Base-by-base conservation (phyloP, 1,140 invertebrate genomes). In the Hestina assimilis region DNA sequence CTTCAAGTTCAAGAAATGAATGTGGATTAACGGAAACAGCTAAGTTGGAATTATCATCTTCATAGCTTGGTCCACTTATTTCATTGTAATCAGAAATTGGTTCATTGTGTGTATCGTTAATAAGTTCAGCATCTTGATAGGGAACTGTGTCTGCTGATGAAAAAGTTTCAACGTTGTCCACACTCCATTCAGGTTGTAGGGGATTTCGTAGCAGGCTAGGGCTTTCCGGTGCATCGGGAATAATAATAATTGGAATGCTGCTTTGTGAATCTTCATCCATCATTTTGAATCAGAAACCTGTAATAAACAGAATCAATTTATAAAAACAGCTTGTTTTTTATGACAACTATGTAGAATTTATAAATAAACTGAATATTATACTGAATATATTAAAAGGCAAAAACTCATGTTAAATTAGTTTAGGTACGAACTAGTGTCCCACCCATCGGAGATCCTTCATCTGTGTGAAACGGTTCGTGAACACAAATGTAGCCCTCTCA, bases 211-310 rank as follows among this genome's bases (percentile, higher is more conserved):
- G 7, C 9, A 35, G 15, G 2, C 15, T 28, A 9, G 24, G 23
- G 7, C 50, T 43, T 33, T 50, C 52, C 1, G 45, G 53, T 23
- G 45, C 45, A 7, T 56, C 59, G 8, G 59, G 59, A 17, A 29
- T 19, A 3, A 56, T 12, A 2, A 61, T 57, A 40, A 40, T 57
- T n/a, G 52, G 46, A 26, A 45, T 45, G 29, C 40, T 50, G n/a
- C 11, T n/a, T 43, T 45, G 15, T 6, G 47, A 40, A 12, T 51
- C 59, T 21, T 62, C 59, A 40, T 62, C 53, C 59, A 57, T 62
- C 14, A 26, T 57, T 20, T 29, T 15, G 3, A 9, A 46, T 33
- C 40, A 31, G 40, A n/a, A 45, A 46, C 21, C 41, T 51, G 12
- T 28, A 52, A 45, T 7, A n/a, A n/a, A 33, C n/a, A 26, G 41